Conservation (phyloP, 2,888 invertebrate genomes). For the Cephus sareptanus region DNA sequence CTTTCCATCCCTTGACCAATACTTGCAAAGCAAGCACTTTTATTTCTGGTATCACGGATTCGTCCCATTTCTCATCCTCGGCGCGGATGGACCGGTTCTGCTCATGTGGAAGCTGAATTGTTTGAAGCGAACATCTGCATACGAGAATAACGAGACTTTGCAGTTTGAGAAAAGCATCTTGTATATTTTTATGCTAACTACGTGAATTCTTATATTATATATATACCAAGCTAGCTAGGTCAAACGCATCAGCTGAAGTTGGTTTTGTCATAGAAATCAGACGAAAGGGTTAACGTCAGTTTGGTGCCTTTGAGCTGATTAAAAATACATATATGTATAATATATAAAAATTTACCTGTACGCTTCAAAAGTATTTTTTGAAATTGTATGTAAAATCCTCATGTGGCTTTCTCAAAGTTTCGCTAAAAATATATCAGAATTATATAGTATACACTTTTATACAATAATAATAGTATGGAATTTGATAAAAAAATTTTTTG, state of each 20-base stretch:
- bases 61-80: slow-evolving; percentile 53
- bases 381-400: slow-evolving; percentile 51
- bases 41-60: slow-evolving; percentile 42
- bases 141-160: not conserved
- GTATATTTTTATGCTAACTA: not conserved
- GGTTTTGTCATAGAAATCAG: too few species aligned
- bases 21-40: slow-evolving; percentile 45
- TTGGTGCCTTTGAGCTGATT: too few species aligned
- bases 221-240: too few species aligned
- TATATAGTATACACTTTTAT: too few species aligned
- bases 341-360: slow-evolving; percentile 41
- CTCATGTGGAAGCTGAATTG: slow-evolving; percentile 38
- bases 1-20: slow-evolving; percentile 54
- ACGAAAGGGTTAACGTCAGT: too few species aligned
- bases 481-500: too few species aligned
- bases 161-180: too few species aligned
- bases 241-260: too few species aligned
- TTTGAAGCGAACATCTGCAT: slow-evolving; percentile 52
- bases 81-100: slow-evolving; percentile 42
- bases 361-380: slow-evolving; percentile 42
- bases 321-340: not conserved
- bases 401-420: slow-evolving; percentile 24
- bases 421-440: too few species aligned
- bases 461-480: too few species aligned
- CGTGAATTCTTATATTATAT: too few species aligned